These are phyloP conservation scores for Drosophila eugracilis DNA, from an alignment of 1,140 invertebrate species.

Conservation along the genomic window DNA sequence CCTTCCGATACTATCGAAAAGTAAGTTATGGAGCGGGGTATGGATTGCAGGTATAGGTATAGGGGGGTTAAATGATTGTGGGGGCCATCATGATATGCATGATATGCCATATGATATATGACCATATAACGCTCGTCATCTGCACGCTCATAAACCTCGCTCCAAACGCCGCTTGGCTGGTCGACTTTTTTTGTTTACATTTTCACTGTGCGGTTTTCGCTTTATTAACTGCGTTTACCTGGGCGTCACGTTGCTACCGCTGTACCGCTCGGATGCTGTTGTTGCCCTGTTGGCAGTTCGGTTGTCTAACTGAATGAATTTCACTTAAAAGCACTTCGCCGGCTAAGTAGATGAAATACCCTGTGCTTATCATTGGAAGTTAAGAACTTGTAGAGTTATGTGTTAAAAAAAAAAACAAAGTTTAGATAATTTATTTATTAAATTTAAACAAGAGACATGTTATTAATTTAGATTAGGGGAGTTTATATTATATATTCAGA, in stretches of 20 bases:
- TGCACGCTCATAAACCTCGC: conserved; percentile 51
- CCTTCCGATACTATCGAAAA: conserved; percentile 84
- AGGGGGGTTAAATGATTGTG: too few relatives aligned
- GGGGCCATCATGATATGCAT: conserved; percentile 37
- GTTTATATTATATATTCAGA: too few relatives aligned
- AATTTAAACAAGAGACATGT: too few relatives aligned
- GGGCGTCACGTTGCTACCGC: conserved; percentile 56
- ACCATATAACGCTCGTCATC: conserved; percentile 30
- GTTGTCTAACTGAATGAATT: conserved; percentile 63
- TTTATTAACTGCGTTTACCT: conserved; percentile 75
- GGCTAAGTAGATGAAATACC: conserved; percentile 43
- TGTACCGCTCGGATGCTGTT: conserved; percentile 30
- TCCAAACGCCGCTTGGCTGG: conserved; percentile 40
- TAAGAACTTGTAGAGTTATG: not conserved
- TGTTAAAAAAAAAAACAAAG: not conserved
- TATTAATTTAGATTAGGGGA: too few relatives aligned
- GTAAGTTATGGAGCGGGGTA: conserved; percentile 62
- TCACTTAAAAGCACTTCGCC: conserved; percentile 63
- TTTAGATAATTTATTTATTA: too few relatives aligned
- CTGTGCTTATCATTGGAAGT: not conserved
- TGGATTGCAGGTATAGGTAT: too few relatives aligned
- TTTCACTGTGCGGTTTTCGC: conserved; percentile 78
- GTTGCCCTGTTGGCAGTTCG: conserved; percentile 31
- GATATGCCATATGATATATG: conserved; percentile 48
- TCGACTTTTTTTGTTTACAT: conserved; percentile 75